These are phyloP conservation scores for Tapera naevia DNA, from an alignment of 2,797 vertebrate genomes.

Conservation along the genomic window DNA sequence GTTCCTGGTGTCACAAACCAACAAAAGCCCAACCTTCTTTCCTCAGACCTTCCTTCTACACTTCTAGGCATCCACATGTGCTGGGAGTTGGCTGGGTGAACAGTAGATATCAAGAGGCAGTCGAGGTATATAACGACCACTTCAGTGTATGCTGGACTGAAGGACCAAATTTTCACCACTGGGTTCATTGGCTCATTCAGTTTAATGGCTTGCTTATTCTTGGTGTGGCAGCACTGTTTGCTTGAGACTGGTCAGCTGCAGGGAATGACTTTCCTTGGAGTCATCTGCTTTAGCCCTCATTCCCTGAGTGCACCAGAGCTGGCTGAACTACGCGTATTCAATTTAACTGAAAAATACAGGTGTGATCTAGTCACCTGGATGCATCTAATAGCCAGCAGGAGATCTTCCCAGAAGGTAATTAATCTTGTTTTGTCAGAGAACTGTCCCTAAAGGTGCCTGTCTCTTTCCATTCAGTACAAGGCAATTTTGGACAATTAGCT, in stretches of 20 bases:
- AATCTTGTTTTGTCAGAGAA: background rate
- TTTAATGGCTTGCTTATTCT: background rate
- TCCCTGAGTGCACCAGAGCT: background rate
- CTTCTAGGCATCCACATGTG: background rate
- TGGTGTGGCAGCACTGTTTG: background rate
- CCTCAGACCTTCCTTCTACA: background rate
- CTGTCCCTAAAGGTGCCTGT: background rate
- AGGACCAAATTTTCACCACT: background rate
- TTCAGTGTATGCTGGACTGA: background rate
- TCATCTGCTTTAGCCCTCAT: background rate
- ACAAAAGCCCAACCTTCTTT: background rate
- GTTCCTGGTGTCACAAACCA: background rate
- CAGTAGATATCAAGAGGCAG: background rate
- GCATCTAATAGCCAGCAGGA: background rate
- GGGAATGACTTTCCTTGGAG: background rate
- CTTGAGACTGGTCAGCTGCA: background rate
- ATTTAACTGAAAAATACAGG: background rate
- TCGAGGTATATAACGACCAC: background rate
- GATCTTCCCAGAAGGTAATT: background rate
- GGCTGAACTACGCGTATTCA: background rate
- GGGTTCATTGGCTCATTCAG: background rate
- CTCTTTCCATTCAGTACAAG: background rate
- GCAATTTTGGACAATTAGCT: background rate
- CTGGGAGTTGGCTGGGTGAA: background rate
- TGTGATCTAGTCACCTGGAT: background rate